Evolutionary conservation across 1,140 invertebrate genomes (phyloP).

Genomic region (Trichogramma pretiosum): DNA sequence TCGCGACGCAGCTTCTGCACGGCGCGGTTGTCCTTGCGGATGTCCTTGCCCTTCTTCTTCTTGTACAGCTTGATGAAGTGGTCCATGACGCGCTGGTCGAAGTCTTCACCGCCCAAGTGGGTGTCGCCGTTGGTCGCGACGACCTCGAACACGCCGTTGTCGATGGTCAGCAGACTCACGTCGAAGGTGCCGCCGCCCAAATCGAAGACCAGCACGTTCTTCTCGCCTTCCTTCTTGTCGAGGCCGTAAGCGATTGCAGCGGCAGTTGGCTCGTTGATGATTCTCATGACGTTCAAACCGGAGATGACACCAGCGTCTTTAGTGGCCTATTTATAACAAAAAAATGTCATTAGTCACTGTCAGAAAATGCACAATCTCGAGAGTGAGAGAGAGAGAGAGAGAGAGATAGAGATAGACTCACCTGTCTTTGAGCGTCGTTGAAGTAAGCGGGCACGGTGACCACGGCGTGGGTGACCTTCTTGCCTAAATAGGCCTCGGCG

Average conservation of each 20-base stretch:
- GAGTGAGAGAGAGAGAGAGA: too few relatives aligned
- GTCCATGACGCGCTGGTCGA: slow-evolving; percentile 97
- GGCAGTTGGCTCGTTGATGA: slow-evolving; percentile 99
- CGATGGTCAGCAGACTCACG: slow-evolving; percentile 96
- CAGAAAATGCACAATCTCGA: too few relatives aligned
- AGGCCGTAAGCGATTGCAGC: slow-evolving; percentile 99
- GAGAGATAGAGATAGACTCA: too few relatives aligned
- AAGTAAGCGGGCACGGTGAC: slow-evolving; percentile 99
- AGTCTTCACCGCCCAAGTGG: slow-evolving; percentile 97
- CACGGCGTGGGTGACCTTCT: slow-evolving; percentile 95
- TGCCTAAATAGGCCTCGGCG: slow-evolving; percentile 93
- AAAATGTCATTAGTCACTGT: neutral
- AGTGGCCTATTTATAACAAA: slow-evolving; percentile 59
- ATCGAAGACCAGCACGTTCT: slow-evolving; percentile 98
- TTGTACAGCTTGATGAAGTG: slow-evolving; percentile 98
- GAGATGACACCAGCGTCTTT: slow-evolving; percentile 86
- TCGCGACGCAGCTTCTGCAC: slow-evolving; percentile 94
- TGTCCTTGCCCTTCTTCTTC: slow-evolving; percentile 98
- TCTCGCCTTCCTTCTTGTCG: slow-evolving; percentile 98
- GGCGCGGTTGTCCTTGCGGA: slow-evolving; percentile 88
- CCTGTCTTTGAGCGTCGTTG: slow-evolving; percentile 90
- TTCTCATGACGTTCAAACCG: slow-evolving; percentile 94
- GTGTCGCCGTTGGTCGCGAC: slow-evolving; percentile 98
- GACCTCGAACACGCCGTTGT: slow-evolving; percentile 89
- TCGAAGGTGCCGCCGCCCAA: slow-evolving; percentile 99